Base-by-base conservation (phyloP, 92 coral and sea anemone species). In the Desmophyllum pertusum region DNA sequence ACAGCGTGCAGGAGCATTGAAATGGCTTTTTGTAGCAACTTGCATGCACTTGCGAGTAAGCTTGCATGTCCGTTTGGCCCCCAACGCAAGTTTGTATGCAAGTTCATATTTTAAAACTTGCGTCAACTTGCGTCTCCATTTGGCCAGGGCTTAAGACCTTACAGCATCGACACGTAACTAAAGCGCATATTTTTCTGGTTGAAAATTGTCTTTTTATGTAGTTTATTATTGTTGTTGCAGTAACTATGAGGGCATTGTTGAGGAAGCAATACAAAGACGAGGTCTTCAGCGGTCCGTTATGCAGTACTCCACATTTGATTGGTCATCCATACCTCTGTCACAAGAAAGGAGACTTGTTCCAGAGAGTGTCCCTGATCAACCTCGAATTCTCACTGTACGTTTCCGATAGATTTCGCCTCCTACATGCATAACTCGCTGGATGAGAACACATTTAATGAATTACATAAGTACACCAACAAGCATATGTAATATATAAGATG, bases 271-370 rank as follows among this genome's bases (percentile, higher is more conserved):
- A 2, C 89, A 89, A 76, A 83, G 86, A 23, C 90, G 98, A 23
- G 92, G 95, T 61, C 77, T 92, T 39, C 98, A 91, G 77, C 83
- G 98, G 55, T 96, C 98, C n/a, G 89, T 96, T 13, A 93, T 96
- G 90, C 98, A 96, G 73, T 96, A 96, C 77, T 94, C 98, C 19
- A 90, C 96, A n/a, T 94, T 96, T 84, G 98, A 96, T 73, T 96
- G 98, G 98, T 96, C 98, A 33, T 75, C 94, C 63, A 89, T 96
- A 17, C 98, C 98, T 55, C 87, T 92, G 15, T 94, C 98, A 43
- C 89, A 96, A 80, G 98, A 96, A 55, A 90, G 84, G 73, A 86
- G 98, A 73, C 96, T 96, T 36, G 66, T 50, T 35, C 73, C 88
- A 1, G 87, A 80, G 13, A 93, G 85, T 42, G 74, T 86, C 6